Base-by-base conservation (phyloP, 2,888 invertebrate species). In the Pemphredon lugubris region DNA sequence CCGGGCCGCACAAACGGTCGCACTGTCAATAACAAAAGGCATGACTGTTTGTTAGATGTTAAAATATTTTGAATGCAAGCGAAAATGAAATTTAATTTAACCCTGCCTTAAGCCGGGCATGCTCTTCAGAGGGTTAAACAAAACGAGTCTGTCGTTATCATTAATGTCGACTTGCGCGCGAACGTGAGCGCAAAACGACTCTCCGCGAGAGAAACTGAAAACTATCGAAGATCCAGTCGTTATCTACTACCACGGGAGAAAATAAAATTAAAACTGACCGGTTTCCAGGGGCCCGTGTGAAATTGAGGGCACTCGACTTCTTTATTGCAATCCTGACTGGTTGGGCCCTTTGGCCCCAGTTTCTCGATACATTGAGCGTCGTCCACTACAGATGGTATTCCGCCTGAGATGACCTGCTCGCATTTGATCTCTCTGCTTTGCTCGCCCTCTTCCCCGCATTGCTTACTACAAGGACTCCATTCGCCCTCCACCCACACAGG, bases 211-310 rank as follows among this genome's bases (percentile, higher is more conserved):
- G n/a, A n/a, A n/a, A n/a, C n/a, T n/a, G n/a, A n/a, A n/a, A n/a
- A n/a, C n/a, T n/a, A n/a, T n/a, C n/a, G n/a, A n/a, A n/a, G n/a
- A n/a, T n/a, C n/a, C n/a, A n/a, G n/a, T n/a, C n/a, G n/a, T n/a
- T n/a, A n/a, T n/a, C n/a, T n/a, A n/a, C n/a, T n/a, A n/a, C n/a
- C n/a, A n/a, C n/a, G n/a, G n/a, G n/a, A n/a, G n/a, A n/a, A n/a
- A n/a, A n/a, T n/a, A n/a, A n/a, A n/a, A n/a, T n/a, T n/a, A n/a
- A n/a, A n/a, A n/a, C n/a, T n/a, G n/a, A 97, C 97, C 79, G 96
- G 95, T 87, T 94, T 95, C 98, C 98, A 99, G 3, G 95, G 95
- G 57, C 95, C 97, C 21, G 93, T 91, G 86, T 96, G 95, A 95
- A 97, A 98, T 53, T 93, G 92, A 0, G 98, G 97, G 86, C 98